These are phyloP conservation scores for Pachymerium ferrugineum DNA, from an alignment of 2,888 invertebrate species.

Conservation along the genomic window DNA sequence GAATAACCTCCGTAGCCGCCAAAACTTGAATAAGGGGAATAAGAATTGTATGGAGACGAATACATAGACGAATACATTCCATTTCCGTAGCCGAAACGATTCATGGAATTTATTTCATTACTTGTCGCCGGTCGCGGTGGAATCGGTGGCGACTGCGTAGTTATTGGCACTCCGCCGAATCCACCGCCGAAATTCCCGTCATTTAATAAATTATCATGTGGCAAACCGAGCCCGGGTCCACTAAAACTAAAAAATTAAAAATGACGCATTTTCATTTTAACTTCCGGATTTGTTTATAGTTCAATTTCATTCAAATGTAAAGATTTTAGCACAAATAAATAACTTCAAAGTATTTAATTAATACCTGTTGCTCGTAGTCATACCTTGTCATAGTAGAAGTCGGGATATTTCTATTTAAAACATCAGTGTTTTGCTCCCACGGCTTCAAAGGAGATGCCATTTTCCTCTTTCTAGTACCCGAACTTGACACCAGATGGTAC, in stretches of 20 bases:
- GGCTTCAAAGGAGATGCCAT: conserved; percentile 27
- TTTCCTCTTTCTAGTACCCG: background rate
- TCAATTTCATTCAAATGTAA: too few species aligned
- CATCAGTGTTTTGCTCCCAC: background rate
- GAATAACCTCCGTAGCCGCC: conserved; percentile 27
- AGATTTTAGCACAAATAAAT: too few species aligned
- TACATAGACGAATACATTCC: background rate
- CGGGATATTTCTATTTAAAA: background rate
- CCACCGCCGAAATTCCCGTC: background rate
- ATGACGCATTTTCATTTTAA: too few species aligned
- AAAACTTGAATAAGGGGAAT: conserved; percentile 5
- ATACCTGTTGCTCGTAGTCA: too few species aligned
- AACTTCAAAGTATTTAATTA: too few species aligned
- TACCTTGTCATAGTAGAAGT: background rate
- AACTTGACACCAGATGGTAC: too few species aligned
- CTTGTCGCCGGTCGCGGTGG: conserved; percentile 40
- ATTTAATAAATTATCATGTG: background rate
- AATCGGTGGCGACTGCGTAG: conserved; percentile 36
- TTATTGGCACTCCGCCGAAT: background rate
- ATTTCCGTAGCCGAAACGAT: conserved; percentile 19
- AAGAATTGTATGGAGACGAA: background rate
- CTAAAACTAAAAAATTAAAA: background rate
- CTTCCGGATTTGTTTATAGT: too few species aligned
- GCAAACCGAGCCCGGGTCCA: background rate
- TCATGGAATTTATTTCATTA: conserved; percentile 39